A percentile compares a stretch with the other conserved stretches of the same genome.
Evolutionary conservation across 2,888 invertebrate species (phyloP).

Genomic region (Dryadula phaetusa): DNA sequence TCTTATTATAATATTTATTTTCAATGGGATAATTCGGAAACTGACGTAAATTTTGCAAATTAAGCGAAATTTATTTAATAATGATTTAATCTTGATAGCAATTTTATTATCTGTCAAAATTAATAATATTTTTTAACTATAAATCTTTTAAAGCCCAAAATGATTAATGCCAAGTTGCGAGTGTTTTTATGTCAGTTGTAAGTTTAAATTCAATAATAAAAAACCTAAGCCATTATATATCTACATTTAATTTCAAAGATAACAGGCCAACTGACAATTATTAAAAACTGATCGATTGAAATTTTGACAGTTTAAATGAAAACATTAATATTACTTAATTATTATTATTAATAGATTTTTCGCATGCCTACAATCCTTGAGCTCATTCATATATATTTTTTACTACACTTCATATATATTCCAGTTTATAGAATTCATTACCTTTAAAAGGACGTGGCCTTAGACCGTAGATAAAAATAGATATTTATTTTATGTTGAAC

Average conservation of each 20-base stretch:
- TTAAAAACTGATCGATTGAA: too few species aligned
- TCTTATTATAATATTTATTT: neutral
- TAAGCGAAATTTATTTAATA: neutral
- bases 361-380: constrained; percentile 19
- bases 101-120: neutral
- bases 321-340: too few species aligned
- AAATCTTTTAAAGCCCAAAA: too few species aligned
- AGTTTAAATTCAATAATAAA: too few species aligned
- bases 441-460: constrained; percentile 19
- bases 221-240: too few species aligned
- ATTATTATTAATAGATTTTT: neutral
- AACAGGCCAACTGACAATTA: too few species aligned
- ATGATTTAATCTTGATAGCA: neutral
- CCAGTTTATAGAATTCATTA: constrained; percentile 18
- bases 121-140: neutral
- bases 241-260: too few species aligned
- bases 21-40: too few species aligned
- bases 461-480: constrained; percentile 14
- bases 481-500: constrained; percentile 11
- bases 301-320: too few species aligned
- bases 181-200: too few species aligned
- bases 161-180: too few species aligned
- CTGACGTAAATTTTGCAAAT: neutral
- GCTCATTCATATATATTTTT: constrained; percentile 20
- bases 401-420: constrained; percentile 13